Evolutionary conservation across 1,140 invertebrate species (phyloP).

Genomic region (Drosophila micromelanica): DNA sequence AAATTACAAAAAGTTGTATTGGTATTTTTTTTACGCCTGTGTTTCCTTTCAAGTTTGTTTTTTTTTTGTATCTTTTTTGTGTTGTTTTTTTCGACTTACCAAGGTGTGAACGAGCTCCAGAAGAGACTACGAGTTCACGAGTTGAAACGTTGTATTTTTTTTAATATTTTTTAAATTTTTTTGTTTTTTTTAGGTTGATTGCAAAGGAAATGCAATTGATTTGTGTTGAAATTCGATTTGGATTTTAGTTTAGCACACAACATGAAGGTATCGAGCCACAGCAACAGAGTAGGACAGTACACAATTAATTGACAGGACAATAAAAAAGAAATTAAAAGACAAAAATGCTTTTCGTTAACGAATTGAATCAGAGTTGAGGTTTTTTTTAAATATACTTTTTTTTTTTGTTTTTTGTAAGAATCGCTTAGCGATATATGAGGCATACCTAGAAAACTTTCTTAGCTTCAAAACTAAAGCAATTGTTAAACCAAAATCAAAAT

Average conservation of each 20-base stretch:
- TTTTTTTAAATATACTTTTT: constrained; percentile 19
- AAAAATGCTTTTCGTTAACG: constrained; percentile 83
- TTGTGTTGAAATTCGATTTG: constrained; percentile 68
- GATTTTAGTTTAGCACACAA: constrained; percentile 79
- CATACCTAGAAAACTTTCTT: constrained; percentile 45
- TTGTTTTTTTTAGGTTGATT: constrained; percentile 45
- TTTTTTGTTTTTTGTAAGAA: constrained; percentile 43
- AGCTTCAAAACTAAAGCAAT: constrained; percentile 41
- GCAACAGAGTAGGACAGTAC: constrained; percentile 86
- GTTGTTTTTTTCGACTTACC: constrained; percentile 88
- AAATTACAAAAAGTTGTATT: constrained; percentile 49
- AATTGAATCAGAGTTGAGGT: constrained; percentile 70
- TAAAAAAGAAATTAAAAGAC: constrained; percentile 84
- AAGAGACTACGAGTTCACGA: constrained; percentile 91
- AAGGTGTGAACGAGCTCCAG: constrained; percentile 98
- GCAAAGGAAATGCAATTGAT: constrained; percentile 66
- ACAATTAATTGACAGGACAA: constrained; percentile 87
- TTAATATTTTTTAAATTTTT: constrained; percentile 35
- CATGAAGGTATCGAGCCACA: constrained; percentile 86
- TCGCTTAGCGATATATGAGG: constrained; percentile 39
- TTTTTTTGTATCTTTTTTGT: constrained; percentile 48
- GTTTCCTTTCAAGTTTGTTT: constrained; percentile 52
- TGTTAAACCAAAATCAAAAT: constrained; percentile 51
- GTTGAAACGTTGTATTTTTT: constrained; percentile 74
- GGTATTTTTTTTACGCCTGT: constrained; percentile 53